Percentiles rank a stretch among this genome's conserved stretches.
These are phyloP conservation scores for Ferrisia virgata DNA, from an alignment of 2,888 invertebrate genomes.

Conservation along the genomic window DNA sequence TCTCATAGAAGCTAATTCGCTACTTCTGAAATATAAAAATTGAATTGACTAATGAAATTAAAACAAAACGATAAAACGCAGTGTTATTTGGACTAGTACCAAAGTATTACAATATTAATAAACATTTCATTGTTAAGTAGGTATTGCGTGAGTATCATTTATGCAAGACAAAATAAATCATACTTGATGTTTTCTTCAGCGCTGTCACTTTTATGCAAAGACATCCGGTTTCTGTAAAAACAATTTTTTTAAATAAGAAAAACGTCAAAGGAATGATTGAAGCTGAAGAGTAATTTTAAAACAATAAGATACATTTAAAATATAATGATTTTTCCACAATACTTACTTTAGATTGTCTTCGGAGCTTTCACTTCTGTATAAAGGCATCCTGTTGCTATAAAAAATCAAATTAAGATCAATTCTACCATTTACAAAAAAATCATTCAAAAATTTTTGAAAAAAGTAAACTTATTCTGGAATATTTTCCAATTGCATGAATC, in stretches of 20 bases:
- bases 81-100: not conserved
- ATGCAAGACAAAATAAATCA: not conserved
- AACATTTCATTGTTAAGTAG: not conserved
- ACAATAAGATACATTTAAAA: not conserved
- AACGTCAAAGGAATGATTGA: not conserved
- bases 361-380: constrained; percentile 29
- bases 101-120: not conserved
- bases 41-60: not conserved
- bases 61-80: not conserved
- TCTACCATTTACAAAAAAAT: not conserved
- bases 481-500: not conserved
- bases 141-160: not conserved
- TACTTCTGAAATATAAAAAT: not conserved
- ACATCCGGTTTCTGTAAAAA: constrained; percentile 20
- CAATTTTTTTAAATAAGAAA: not conserved
- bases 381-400: constrained; percentile 34
- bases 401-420: not conserved
- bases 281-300: not conserved
- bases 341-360: constrained; percentile 33
- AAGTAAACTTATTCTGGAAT: not conserved
- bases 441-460: not conserved
- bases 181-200: constrained; percentile 30
- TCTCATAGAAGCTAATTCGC: constrained; percentile 27
- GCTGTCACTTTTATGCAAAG: constrained; percentile 32
- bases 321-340: not conserved